phyloP scores from a whole-genome alignment of 1,140 invertebrate species.

The Meloidogyne exigua region DNA sequence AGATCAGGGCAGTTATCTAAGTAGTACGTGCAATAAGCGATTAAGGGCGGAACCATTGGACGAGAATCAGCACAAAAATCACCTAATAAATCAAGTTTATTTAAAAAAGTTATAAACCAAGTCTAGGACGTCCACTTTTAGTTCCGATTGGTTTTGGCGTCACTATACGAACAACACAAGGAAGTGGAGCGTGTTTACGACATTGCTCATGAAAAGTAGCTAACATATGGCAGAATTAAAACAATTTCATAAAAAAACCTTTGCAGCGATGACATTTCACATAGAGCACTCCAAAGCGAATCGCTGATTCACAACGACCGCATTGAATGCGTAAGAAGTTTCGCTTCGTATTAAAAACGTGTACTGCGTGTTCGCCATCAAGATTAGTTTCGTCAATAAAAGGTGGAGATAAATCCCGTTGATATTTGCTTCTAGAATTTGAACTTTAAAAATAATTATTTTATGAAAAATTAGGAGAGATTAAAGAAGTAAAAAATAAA shows the following conservation, averaged over 20 bases:
- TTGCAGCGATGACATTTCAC: conserved; percentile 28
- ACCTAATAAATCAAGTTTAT: neutral
- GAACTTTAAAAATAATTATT: neutral
- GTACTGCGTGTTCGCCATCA: conserved; percentile 1
- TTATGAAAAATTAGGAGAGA: neutral
- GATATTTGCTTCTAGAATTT: neutral
- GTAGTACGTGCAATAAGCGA: conserved; percentile 26
- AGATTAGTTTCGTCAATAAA: conserved; percentile 1
- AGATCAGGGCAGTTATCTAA: conserved; percentile 17
- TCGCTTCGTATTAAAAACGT: conserved; percentile 17
- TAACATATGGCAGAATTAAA: conserved; percentile 20
- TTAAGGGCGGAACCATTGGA: conserved; percentile 35
- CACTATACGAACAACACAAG: conserved; percentile 19
- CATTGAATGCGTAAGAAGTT: conserved; percentile 20
- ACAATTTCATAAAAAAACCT: neutral
- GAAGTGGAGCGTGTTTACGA: conserved; percentile 20
- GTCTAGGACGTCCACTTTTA: conserved; percentile 18
- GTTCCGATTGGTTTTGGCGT: conserved; percentile 13
- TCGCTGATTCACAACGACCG: conserved; percentile 18
- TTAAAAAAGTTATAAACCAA: neutral
- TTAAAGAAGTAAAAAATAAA: neutral
- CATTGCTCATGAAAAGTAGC: conserved; percentile 25
- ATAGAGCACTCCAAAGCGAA: conserved; percentile 24
- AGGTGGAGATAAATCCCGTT: conserved; percentile 4
- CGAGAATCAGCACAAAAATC: conserved; percentile 29